Base-by-base conservation (phyloP, 2,113 vertebrate species). In the Hippocampus comes region DNA sequence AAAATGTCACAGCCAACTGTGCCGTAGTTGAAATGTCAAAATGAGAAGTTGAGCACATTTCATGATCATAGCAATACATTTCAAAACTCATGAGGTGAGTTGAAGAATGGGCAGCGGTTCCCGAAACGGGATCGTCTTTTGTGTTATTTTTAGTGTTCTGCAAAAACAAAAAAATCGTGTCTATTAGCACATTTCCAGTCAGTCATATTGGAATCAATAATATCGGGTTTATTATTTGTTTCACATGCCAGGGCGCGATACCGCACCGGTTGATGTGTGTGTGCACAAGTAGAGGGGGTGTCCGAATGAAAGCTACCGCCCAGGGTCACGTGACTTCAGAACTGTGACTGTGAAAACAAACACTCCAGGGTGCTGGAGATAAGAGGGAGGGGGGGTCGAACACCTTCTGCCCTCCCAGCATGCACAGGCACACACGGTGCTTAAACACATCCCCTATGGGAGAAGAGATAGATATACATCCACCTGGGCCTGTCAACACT, bases 311-410 rank as follows among this genome's bases (percentile, higher is more conserved):
- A 84, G 73, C 76, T 80, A 78, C 73, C 69, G 41, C 82, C 81
- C 67, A 46, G 41, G 63, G 78, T 80, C 74, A 79, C 69, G 56
- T 89, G 82, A 91, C 76, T 73, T 88, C 83, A 89, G 59, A 63
- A 41, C 56, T 21, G 42, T 34, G 65, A 66, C 82, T 86, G 81
- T 70, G 73, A 91, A 91, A 90, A 91, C 88, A 92, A 92, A 90
- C 88, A 82, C 11, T 7, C 75, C 20, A 30, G 84, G 82, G 78
- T 75, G 73, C 51, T 48, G 68, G 9, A 87, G 90, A 90, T 89
- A 91, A 88, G 80, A 81, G 34, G 70, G 56, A 85, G 83, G 27
- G 68, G 70, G 56, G 88, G 86, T 88, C 79, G 72, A 60, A 78
- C 76, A 70, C 78, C 76, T 77, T 76, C 66, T 55, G 71, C 75